phyloP scores from a whole-genome alignment of 2,113 vertebrate genomes.

The Psephotus haematonotus region DNA sequence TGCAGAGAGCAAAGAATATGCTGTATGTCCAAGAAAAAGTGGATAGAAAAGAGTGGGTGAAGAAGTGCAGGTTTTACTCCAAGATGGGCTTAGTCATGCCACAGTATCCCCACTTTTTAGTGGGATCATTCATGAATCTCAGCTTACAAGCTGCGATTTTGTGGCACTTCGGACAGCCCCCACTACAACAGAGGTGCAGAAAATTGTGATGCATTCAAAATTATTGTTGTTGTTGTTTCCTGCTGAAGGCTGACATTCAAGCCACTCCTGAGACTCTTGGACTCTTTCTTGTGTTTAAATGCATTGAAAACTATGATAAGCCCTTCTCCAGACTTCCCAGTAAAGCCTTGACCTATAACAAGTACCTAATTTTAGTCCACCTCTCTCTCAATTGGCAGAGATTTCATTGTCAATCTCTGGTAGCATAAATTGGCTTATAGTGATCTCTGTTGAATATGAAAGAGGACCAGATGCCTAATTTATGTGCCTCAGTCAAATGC shows the following conservation, averaged over 20 bases:
- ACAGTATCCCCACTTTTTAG: not conserved
- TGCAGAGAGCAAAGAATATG: not conserved
- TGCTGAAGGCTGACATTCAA: not conserved
- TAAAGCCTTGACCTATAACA: not conserved
- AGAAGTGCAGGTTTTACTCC: not conserved
- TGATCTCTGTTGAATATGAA: not conserved
- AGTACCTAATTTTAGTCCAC: not conserved
- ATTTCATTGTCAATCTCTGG: not conserved
- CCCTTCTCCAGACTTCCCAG: not conserved
- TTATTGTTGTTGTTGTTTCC: not conserved
- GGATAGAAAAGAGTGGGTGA: not conserved
- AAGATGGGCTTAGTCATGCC: not conserved
- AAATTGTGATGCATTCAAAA: not conserved
- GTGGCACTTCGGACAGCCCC: not conserved
- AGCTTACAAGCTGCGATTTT: not conserved
- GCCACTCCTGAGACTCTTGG: not conserved
- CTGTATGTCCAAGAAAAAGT: not conserved
- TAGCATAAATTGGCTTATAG: not conserved
- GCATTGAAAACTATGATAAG: not conserved
- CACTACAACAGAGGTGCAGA: not conserved
- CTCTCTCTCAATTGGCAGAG: not conserved
- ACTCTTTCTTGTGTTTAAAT: not conserved
- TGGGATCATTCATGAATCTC: not conserved
- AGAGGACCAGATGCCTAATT: not conserved
- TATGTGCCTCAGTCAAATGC: not conserved